A percentile compares a stretch with the other conserved stretches of the same genome.
Evolutionary conservation across 2,888 invertebrate genomes (phyloP).

Genomic region (Stratiomys singularior): DNA sequence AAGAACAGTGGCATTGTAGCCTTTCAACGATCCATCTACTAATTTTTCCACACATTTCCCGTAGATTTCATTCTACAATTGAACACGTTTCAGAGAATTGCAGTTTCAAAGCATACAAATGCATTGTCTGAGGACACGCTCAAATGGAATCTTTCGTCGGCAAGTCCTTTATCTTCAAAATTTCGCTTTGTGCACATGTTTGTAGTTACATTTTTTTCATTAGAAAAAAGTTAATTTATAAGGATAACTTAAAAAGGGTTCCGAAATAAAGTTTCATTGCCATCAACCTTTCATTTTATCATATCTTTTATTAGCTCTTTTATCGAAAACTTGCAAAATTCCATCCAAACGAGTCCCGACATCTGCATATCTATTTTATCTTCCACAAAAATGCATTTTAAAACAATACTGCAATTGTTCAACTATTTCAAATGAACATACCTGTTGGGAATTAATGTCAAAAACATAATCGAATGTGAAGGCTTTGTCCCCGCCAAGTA

Average conservation of each 20-base stretch:
- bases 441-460: constrained; percentile 81
- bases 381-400: neutral
- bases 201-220: too few species aligned
- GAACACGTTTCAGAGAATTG: neutral
- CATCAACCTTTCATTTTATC: too few species aligned
- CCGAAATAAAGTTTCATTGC: too few species aligned
- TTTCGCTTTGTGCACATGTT: too few species aligned
- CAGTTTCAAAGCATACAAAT: neutral
- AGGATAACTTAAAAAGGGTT: too few species aligned
- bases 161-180: too few species aligned
- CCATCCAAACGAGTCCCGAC: constrained; percentile 11
- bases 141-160: constrained; percentile 4
- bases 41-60: constrained; percentile 84
- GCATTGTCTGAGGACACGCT: constrained; percentile 3
- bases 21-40: constrained; percentile 92
- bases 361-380: neutral
- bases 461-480: constrained; percentile 98
- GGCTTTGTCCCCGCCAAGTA: constrained; percentile 91
- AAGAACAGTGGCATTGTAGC: constrained; percentile 97
- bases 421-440: constrained; percentile 54
- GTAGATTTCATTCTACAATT: constrained; percentile 73
- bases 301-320: too few species aligned
- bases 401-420: neutral
- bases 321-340: neutral
- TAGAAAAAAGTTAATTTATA: too few species aligned